A percentile compares a stretch with the other conserved stretches of the same genome.
phyloP scores from a whole-genome alignment of 2,113 vertebrate genomes.

The Odobenus rosmarus region DNA sequence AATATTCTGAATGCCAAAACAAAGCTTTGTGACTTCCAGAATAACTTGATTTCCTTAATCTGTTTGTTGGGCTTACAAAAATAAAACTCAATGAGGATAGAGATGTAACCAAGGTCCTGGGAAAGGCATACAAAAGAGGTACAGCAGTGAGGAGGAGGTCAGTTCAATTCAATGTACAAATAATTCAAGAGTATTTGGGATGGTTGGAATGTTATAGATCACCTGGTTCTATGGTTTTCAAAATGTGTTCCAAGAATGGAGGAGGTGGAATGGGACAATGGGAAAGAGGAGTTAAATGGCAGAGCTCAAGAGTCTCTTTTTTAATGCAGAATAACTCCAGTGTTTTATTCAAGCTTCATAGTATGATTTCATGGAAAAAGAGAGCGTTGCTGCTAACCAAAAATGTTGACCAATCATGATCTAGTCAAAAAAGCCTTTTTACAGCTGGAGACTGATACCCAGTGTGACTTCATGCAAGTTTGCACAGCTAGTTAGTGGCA shows the following conservation, averaged over 20 bases:
- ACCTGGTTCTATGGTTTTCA: neutral
- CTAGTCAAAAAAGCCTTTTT: neutral
- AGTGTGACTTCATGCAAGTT: neutral
- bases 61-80: conserved; percentile 18
- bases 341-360: neutral
- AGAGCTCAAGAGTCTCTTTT: neutral
- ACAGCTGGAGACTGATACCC: neutral
- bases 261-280: neutral
- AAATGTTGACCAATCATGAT: neutral
- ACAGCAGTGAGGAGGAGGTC: neutral
- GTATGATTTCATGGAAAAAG: neutral
- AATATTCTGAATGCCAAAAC: conserved; percentile 24
- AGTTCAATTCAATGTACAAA: neutral
- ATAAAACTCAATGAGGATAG: neutral
- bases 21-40: conserved; percentile 19
- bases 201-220: neutral
- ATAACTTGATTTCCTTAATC: neutral
- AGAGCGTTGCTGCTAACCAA: neutral
- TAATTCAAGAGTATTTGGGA: neutral
- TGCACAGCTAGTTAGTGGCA: neutral
- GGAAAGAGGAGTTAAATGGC: neutral
- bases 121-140: neutral
- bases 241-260: neutral
- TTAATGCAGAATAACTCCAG: neutral
- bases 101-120: neutral